These are phyloP conservation scores for Engystomops pustulosus DNA, from an alignment of 2,113 vertebrate genomes.

Conservation along the genomic window DNA sequence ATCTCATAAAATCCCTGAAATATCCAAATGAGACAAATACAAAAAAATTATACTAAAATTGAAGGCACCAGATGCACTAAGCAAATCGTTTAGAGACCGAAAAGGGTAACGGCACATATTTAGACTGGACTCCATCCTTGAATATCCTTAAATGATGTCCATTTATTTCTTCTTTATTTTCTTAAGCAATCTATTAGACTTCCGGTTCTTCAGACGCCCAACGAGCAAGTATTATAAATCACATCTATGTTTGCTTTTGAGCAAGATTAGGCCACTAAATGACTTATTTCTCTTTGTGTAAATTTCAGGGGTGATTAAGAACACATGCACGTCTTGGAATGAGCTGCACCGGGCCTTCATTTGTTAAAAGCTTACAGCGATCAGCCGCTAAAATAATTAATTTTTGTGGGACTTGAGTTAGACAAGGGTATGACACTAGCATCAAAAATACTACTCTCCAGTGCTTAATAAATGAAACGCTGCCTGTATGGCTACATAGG, in stretches of 20 bases:
- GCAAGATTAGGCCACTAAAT: slow-evolving; percentile 8
- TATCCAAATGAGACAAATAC: no score
- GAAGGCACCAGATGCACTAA: background rate
- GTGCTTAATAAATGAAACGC: slow-evolving; percentile 19
- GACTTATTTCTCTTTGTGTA: slow-evolving; percentile 42
- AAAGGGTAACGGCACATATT: background rate
- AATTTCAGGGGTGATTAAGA: slow-evolving; percentile 15
- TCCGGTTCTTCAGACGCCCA: background rate
- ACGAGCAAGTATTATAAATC: slow-evolving; percentile 33
- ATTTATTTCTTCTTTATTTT: slow-evolving; percentile 7
- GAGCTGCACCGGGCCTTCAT: slow-evolving; percentile 24
- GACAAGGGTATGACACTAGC: slow-evolving; percentile 22
- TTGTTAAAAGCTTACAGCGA: slow-evolving; percentile 30
- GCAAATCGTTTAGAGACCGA: no score
- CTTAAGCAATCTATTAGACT: slow-evolving; percentile 19
- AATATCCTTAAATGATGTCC: background rate
- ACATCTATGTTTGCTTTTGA: background rate
- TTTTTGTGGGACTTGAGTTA: slow-evolving; percentile 9
- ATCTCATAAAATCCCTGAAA: no score
- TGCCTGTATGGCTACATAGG: background rate
- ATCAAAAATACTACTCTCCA: slow-evolving; percentile 24
- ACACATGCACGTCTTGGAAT: slow-evolving; percentile 37
- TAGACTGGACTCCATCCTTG: background rate
- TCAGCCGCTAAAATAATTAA: slow-evolving; percentile 29
- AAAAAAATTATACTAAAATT: background rate